Conservation (phyloP, 2,888 invertebrate species). For the Apamea epomidion region DNA sequence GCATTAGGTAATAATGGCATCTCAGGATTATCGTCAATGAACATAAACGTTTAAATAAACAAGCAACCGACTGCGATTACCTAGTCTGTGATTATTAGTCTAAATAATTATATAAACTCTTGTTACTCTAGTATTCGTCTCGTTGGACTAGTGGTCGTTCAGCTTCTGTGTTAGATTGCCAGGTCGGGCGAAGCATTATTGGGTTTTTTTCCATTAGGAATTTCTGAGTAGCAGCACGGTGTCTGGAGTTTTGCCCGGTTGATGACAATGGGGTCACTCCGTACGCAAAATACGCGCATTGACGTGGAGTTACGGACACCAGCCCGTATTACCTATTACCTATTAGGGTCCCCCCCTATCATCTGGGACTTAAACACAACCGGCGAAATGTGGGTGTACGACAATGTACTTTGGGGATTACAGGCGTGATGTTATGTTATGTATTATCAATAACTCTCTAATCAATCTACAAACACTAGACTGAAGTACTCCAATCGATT, state of each 20-base stretch:
- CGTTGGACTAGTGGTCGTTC: too few species aligned
- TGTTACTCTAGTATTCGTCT: too few species aligned
- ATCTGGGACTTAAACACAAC: not conserved
- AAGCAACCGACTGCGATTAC: not conserved
- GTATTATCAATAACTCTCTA: not conserved
- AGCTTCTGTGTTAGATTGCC: not conserved
- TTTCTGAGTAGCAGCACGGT: not conserved
- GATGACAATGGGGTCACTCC: not conserved
- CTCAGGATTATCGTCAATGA: not conserved
- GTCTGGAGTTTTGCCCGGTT: not conserved
- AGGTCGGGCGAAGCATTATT: not conserved
- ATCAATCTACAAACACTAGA: not conserved
- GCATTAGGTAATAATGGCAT: not conserved
- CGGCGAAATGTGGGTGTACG: not conserved
- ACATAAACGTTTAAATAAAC: not conserved
- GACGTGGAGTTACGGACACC: too few species aligned
- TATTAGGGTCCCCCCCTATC: too few species aligned
- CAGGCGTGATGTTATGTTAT: not conserved
- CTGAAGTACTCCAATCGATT: not conserved
- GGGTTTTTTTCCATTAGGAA: not conserved
- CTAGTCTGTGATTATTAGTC: not conserved
- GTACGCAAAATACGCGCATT: too few species aligned
- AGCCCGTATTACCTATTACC: too few species aligned
- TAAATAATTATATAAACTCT: too few species aligned
- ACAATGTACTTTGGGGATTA: not conserved